Percentiles rank a stretch among this genome's conserved stretches.
phyloP scores from a whole-genome alignment of 1,140 invertebrate genomes.

The Solenopsis invicta region DNA sequence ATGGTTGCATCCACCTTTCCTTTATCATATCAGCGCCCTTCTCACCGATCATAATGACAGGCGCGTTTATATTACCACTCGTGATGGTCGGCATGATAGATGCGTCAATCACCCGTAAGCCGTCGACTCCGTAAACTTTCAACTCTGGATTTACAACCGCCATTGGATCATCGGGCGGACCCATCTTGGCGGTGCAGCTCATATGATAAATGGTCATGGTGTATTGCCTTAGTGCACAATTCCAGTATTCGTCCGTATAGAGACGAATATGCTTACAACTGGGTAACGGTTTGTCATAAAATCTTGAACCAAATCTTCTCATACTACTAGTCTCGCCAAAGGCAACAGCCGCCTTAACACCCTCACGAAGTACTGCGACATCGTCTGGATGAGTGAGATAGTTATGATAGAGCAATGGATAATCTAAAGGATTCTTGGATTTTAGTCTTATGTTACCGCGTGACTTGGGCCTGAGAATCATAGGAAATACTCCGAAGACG shows the following conservation, averaged over 20 bases:
- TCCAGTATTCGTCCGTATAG: slow-evolving; percentile 95
- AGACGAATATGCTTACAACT: slow-evolving; percentile 92
- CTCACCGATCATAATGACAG: slow-evolving; percentile 97
- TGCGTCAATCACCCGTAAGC: slow-evolving; percentile 93
- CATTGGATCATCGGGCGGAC: slow-evolving; percentile 90
- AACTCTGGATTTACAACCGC: slow-evolving; percentile 94
- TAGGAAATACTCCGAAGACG: slow-evolving; percentile 93
- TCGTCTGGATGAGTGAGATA: slow-evolving; percentile 95
- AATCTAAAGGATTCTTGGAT: slow-evolving; percentile 93
- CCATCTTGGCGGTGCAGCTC: slow-evolving; percentile 95
- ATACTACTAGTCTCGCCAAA: slow-evolving; percentile 92
- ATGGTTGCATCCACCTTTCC: slow-evolving; percentile 76
- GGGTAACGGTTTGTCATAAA: slow-evolving; percentile 91
- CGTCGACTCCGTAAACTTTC: slow-evolving; percentile 91
- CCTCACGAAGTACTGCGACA: slow-evolving; percentile 92
- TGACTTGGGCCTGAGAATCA: slow-evolving; percentile 95
- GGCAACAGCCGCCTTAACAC: slow-evolving; percentile 94
- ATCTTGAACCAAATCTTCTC: slow-evolving; percentile 92
- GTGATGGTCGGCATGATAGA: slow-evolving; percentile 94
- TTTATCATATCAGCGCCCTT: slow-evolving; percentile 96
- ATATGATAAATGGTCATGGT: slow-evolving; percentile 96
- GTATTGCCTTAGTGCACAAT: slow-evolving; percentile 92
- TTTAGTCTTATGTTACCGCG: slow-evolving; percentile 92
- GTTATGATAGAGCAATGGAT: slow-evolving; percentile 96
- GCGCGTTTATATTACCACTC: slow-evolving; percentile 95